Conservation (phyloP, 2,888 invertebrate species). For the Timandra comae region DNA sequence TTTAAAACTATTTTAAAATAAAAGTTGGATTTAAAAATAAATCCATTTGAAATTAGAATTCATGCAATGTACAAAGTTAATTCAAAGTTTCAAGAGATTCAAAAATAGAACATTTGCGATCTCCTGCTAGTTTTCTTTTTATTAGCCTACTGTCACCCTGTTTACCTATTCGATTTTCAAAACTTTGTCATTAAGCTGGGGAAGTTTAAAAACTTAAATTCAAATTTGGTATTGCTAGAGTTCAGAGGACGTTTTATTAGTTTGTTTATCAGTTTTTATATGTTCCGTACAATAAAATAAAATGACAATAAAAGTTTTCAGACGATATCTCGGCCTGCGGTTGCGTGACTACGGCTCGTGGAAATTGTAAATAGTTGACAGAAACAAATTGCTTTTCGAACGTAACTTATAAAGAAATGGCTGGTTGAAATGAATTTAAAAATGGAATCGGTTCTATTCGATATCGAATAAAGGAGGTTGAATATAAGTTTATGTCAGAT, state of each 20-base stretch:
- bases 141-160: too few species aligned
- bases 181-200: too few species aligned
- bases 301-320: conserved; percentile 22
- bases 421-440: conserved; percentile 18
- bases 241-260: conserved; percentile 11
- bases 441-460: conserved; percentile 13
- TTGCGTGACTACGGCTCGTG: conserved; percentile 12
- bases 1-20: too few species aligned
- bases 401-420: conserved; percentile 10
- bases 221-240: conserved; percentile 4
- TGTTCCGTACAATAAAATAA: conserved; percentile 16
- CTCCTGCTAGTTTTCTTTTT: too few species aligned
- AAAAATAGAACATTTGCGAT: too few species aligned
- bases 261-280: conserved; percentile 10
- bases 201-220: too few species aligned
- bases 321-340: conserved; percentile 14
- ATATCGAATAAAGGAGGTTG: background rate
- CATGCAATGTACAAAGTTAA: too few species aligned
- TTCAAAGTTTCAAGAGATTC: too few species aligned
- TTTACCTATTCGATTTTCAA: too few species aligned
- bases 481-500: too few species aligned
- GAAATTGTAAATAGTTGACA: conserved; percentile 18
- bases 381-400: conserved; percentile 21
- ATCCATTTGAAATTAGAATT: too few species aligned
- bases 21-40: too few species aligned